These are phyloP conservation scores for Elegia similella DNA, from an alignment of 2,888 invertebrate species.

Conservation along the genomic window DNA sequence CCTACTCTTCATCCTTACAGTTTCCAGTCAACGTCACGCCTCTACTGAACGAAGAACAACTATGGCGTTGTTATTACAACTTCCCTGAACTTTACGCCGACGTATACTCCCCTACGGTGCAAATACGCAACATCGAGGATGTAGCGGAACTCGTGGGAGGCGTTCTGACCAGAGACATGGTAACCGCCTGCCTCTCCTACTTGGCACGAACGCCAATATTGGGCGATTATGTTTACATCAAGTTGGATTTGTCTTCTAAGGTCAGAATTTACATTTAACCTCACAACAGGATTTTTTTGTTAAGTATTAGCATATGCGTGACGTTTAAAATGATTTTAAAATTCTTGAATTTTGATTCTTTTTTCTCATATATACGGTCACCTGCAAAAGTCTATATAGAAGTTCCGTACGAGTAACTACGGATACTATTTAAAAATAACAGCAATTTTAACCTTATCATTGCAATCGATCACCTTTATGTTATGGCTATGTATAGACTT, in stretches of 20 bases:
- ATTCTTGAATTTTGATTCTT: too few species aligned
- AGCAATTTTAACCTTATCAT: too few species aligned
- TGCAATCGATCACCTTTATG: too few species aligned
- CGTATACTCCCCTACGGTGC: slow-evolving; percentile 56
- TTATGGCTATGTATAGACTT: too few species aligned
- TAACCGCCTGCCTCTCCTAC: slow-evolving; percentile 75
- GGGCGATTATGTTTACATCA: slow-evolving; percentile 77
- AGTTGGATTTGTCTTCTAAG: slow-evolving; percentile 73
- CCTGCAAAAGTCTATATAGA: too few species aligned
- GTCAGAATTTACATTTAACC: slow-evolving; percentile 36
- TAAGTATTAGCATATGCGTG: too few species aligned
- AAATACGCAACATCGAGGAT: slow-evolving; percentile 45
- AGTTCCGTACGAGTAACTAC: too few species aligned
- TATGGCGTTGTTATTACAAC: slow-evolving; percentile 70
- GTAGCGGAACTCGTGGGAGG: slow-evolving; percentile 63
- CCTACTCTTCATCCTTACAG: slow-evolving; percentile 32
- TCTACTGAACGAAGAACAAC: slow-evolving; percentile 63
- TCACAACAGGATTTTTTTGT: too few species aligned
- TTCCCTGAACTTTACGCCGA: slow-evolving; percentile 66
- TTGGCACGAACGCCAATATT: slow-evolving; percentile 78
- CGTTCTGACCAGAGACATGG: slow-evolving; percentile 74
- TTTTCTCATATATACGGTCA: too few species aligned
- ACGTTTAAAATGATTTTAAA: too few species aligned
- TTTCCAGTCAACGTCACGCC: slow-evolving; percentile 55
- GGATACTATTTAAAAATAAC: too few species aligned